A percentile compares a stretch with the other conserved stretches of the same genome.
These are phyloP conservation scores for Notoglanidium macrostoma DNA, from an alignment of 2,797 vertebrate species.

Conservation along the genomic window DNA sequence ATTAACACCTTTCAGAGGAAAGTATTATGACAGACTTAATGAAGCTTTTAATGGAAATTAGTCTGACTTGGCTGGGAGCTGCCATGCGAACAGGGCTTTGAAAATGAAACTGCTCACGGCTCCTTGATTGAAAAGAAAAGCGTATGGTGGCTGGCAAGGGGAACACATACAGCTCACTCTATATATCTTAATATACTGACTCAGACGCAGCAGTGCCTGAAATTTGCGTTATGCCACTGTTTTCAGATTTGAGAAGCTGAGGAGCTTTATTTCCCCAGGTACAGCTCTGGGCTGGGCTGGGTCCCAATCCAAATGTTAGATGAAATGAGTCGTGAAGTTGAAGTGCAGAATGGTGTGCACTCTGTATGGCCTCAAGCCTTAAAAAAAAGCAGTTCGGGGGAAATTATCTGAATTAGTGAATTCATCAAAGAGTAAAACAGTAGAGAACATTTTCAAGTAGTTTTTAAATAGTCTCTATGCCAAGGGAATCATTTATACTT, in stretches of 20 bases:
- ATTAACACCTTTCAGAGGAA: slow-evolving; percentile 70
- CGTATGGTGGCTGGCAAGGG: neutral
- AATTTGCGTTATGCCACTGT: slow-evolving; percentile 9
- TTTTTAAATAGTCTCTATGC: neutral
- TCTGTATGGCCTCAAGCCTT: slow-evolving; percentile 28
- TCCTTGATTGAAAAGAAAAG: slow-evolving; percentile 10
- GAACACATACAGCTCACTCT: neutral
- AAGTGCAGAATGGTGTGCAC: slow-evolving; percentile 26
- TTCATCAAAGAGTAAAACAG: neutral
- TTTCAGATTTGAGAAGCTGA: slow-evolving; percentile 25
- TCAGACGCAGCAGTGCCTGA: slow-evolving; percentile 8
- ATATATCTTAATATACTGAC: slow-evolving; percentile 23
- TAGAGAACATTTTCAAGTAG: neutral
- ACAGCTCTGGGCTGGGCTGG: slow-evolving; percentile 29
- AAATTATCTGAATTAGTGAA: slow-evolving; percentile 31
- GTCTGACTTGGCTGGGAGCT: slow-evolving; percentile 67
- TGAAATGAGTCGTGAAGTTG: slow-evolving; percentile 45
- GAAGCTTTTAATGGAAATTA: slow-evolving; percentile 79
- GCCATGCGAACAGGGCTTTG: slow-evolving; percentile 59
- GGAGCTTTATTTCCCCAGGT: slow-evolving; percentile 19
- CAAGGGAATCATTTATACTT: neutral
- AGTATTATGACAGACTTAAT: slow-evolving; percentile 77
- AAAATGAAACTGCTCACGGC: slow-evolving; percentile 30
- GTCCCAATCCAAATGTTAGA: slow-evolving; percentile 47
- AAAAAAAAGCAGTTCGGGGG: slow-evolving; percentile 16